Evolutionary conservation across 2,888 invertebrate species (phyloP), one percentile per base, ranked within the genome.

Genomic region (Stenodera caucasica): DNA sequence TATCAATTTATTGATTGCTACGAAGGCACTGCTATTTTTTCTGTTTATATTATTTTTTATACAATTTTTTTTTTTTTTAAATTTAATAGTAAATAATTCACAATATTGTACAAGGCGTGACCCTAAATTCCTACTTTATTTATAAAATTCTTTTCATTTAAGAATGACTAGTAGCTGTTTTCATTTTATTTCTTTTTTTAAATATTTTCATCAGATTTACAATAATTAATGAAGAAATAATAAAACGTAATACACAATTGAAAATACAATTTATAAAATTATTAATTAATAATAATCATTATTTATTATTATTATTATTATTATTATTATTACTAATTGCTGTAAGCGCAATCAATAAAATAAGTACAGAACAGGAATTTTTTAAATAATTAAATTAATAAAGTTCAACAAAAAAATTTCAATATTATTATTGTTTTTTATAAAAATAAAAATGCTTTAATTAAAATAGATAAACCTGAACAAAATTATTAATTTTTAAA

Each of bases 11-110:
- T 67, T 66, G 65, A 66, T 72, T 66, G 66, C 66, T 67, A 66
- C 68, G 67, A 71, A 71, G 70, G 72, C 70, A 72, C 72, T 61
- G 61, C 61, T 72, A 71, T 68, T 64, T 62, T 67, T 68, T 69
- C 45, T 51, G 35, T 57, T 61, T 52, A 58, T 55, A 15, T 37
- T 37, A 57, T 30, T 57, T 57, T 56, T 55, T 7, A 21, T 57
- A 61, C 56, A 60, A 57, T 54, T 54, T 51, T 29, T 55, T 58
- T 51, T 53, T 54, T 56, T 58, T 56, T 50, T 55, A 54, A 18
- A 40, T 40, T 18, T 45, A 37, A 15, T 37, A 45, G 11, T 45
- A 60, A 54, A 57, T 61, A 60, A 59, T 49, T 62, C 40, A 52
- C 55, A n/a, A 61, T 57, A 54, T 53, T 56, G 50, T 55, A 55